Conservation (phyloP, 1,140 invertebrate genomes). For the Steinernema khuongi region DNA sequence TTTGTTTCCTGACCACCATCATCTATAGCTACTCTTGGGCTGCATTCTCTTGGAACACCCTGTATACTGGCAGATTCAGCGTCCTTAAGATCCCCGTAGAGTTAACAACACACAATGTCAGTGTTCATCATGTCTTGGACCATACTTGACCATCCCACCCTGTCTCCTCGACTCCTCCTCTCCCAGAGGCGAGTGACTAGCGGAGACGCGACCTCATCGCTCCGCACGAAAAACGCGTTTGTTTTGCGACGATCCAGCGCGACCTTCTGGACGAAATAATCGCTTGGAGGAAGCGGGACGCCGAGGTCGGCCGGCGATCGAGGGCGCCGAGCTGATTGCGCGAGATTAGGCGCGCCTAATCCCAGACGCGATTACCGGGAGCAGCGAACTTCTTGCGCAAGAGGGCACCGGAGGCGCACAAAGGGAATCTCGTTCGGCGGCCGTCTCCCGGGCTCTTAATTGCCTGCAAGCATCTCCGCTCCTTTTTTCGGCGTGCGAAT, state of each 20-base stretch:
- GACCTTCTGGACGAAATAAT: neutral
- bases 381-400: neutral
- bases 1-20: too few species aligned
- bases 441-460: neutral
- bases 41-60: too few species aligned
- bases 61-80: too few species aligned
- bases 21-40: too few species aligned
- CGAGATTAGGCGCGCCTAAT: neutral
- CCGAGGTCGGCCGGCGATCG: too few species aligned
- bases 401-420: neutral
- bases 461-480: neutral
- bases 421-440: neutral
- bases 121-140: too few species aligned
- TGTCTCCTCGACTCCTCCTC: too few species aligned
- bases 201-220: constrained; percentile 1
- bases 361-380: neutral
- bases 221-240: constrained; percentile 2
- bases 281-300: constrained; percentile 12
- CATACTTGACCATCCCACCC: too few species aligned
- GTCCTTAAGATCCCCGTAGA: too few species aligned
- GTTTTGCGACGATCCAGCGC: neutral
- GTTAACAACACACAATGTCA: too few species aligned
- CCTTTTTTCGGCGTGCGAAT: constrained; percentile 9
- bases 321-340: neutral
- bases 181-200: too few species aligned